phyloP scores from a whole-genome alignment of 2,888 invertebrate genomes.

The Apeira syringaria region DNA sequence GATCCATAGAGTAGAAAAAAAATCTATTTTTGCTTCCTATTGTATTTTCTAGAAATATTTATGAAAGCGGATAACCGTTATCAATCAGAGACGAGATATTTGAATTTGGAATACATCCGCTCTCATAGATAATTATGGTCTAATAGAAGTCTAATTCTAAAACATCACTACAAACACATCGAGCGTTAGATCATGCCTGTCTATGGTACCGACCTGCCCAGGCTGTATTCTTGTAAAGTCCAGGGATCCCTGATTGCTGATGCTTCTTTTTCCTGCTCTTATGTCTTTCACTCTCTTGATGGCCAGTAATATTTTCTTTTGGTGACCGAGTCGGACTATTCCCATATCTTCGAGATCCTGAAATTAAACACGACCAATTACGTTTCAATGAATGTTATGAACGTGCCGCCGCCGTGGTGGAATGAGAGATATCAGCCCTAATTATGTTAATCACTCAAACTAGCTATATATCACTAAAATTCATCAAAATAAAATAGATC shows the following conservation, averaged over 20 bases:
- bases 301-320: conserved; percentile 98
- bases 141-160: conserved; percentile 47
- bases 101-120: conserved; percentile 38
- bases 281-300: conserved; percentile 98
- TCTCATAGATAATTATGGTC: conserved; percentile 39
- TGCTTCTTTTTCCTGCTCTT: conserved; percentile 91
- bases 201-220: conserved; percentile 71
- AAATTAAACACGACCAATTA: no score
- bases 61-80: conserved; percentile 47
- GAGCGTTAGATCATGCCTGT: conserved; percentile 24
- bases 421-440: no score
- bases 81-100: conserved; percentile 1
- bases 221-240: conserved; percentile 75
- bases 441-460: no score
- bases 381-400: no score
- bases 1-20: conserved; percentile 39
- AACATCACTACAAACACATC: conserved; percentile 73
- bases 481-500: no score
- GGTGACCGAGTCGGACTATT: conserved; percentile 96
- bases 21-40: conserved; percentile 50
- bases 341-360: conserved; percentile 98
- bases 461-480: no score
- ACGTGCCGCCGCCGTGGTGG: no score
- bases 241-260: conserved; percentile 76
- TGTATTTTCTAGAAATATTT: conserved; percentile 40